Conservation (phyloP, 2,113 vertebrate species). For the Peromyscus leucopus region DNA sequence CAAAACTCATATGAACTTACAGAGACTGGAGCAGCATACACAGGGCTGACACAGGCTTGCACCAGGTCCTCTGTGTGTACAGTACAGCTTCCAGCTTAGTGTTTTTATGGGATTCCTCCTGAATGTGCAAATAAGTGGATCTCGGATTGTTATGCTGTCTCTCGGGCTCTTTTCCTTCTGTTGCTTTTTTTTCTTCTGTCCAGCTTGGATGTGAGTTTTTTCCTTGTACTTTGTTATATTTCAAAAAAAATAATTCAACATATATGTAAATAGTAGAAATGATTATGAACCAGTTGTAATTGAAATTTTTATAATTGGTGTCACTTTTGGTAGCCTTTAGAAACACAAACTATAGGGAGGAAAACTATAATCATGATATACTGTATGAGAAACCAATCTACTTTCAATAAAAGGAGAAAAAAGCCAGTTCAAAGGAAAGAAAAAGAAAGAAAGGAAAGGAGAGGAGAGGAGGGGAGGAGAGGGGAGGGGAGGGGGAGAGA, state of each 20-base stretch:
- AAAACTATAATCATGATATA: neutral
- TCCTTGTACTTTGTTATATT: neutral
- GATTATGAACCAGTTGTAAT: neutral
- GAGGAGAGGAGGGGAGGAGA: no score
- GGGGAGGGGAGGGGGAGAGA: no score
- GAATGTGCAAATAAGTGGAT: neutral
- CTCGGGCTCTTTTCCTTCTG: neutral
- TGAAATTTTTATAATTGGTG: neutral
- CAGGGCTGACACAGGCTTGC: neutral
- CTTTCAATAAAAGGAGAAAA: neutral
- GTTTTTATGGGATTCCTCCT: neutral
- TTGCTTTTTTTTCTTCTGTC: neutral
- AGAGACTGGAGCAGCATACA: neutral
- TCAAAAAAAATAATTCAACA: neutral
- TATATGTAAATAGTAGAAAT: neutral
- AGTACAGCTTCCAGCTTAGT: neutral
- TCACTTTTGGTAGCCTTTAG: neutral
- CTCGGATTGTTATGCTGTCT: neutral
- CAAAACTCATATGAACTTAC: neutral
- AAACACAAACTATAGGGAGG: neutral
- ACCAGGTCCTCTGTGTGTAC: neutral
- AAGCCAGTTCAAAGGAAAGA: neutral
- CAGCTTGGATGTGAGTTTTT: neutral
- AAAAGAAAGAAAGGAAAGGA: no score
- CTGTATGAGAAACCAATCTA: neutral